These are phyloP conservation scores for Rhinatrema bivittatum DNA, from an alignment of 2,797 vertebrate genomes.

Conservation along the genomic window DNA sequence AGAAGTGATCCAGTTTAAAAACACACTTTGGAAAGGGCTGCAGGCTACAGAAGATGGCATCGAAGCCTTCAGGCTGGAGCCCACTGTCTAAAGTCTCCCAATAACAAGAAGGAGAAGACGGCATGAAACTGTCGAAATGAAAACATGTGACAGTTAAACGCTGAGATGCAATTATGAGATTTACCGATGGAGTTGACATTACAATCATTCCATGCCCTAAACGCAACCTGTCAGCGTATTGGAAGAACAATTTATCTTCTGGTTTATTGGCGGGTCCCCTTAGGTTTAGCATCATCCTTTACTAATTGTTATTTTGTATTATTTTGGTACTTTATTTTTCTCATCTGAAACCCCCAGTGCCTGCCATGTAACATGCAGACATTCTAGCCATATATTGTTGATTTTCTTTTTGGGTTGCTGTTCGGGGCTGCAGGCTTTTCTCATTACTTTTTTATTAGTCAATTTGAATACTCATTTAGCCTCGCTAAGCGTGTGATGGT, in stretches of 20 bases:
- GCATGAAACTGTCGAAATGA: neutral
- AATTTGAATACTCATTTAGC: slow-evolving; percentile 44
- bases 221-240: neutral
- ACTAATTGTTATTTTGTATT: neutral
- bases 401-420: slow-evolving; percentile 38
- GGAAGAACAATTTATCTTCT: neutral
- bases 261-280: neutral
- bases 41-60: no score
- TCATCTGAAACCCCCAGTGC: slow-evolving; percentile 23
- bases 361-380: neutral
- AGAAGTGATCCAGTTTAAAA: neutral
- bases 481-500: slow-evolving; percentile 10
- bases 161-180: neutral
- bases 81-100: no score
- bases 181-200: neutral
- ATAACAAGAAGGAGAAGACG: no score
- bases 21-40: no score
- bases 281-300: neutral
- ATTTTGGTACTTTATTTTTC: neutral
- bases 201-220: neutral
- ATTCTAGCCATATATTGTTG: slow-evolving; percentile 31
- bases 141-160: no score
- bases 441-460: slow-evolving; percentile 49
- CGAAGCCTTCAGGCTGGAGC: no score
- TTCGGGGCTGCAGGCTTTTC: slow-evolving; percentile 36